These are phyloP conservation scores for Pristiophorus japonicus DNA, from an alignment of 2,113 vertebrate genomes.

Conservation along the genomic window DNA sequence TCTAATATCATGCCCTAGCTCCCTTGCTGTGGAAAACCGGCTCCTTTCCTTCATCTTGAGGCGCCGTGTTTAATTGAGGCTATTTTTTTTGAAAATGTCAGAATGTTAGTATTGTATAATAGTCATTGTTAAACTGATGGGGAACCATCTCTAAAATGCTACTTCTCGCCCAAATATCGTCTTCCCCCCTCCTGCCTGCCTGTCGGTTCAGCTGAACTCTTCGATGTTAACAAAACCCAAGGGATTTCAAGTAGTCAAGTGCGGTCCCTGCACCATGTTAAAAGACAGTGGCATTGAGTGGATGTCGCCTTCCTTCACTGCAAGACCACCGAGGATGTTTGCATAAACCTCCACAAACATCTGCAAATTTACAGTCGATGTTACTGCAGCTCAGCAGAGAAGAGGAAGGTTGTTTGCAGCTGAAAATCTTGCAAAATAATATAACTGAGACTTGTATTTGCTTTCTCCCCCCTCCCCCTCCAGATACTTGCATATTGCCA, in stretches of 20 bases:
- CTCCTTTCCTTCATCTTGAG: not conserved
- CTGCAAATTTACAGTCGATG: not conserved
- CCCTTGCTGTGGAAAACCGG: not conserved
- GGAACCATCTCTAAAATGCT: not conserved
- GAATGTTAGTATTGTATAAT: conserved; percentile 35
- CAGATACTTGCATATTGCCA: not conserved
- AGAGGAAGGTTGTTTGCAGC: not conserved
- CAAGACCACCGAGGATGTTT: not conserved
- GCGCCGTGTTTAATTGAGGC: not conserved
- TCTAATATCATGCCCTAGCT: not conserved
- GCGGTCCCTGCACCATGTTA: too few species aligned
- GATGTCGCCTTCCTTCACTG: not conserved
- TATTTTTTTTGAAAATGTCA: not conserved
- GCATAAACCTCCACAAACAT: not conserved
- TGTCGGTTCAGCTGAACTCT: not conserved
- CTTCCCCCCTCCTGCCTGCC: not conserved
- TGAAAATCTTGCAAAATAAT: not conserved
- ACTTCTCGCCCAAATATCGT: not conserved
- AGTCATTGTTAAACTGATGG: not conserved
- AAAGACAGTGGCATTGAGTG: not conserved
- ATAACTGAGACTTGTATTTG: not conserved
- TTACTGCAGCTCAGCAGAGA: not conserved
- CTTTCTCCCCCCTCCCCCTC: not conserved
- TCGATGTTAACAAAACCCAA: not conserved
- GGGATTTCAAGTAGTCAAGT: not conserved